These are phyloP conservation scores for Amphibalanus amphitrite DNA, from an alignment of 1,140 invertebrate species.

Conservation along the genomic window DNA sequence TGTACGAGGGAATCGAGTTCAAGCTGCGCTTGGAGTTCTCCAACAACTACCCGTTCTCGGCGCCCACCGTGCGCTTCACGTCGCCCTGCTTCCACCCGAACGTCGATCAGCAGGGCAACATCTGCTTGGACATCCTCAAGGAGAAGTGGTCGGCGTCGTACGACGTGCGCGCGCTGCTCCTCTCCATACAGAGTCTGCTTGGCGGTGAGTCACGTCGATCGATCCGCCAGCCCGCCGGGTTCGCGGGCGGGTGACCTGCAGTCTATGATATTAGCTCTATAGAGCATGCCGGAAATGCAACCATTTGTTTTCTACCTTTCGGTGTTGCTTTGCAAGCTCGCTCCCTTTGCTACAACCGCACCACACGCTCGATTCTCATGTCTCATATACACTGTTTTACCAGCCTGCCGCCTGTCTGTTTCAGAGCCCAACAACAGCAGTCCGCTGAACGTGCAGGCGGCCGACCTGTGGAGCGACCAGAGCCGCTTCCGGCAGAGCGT, in stretches of 20 bases:
- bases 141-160: conserved; percentile 95
- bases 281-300: too few species aligned
- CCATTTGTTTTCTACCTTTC: too few species aligned
- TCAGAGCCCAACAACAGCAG: conserved; percentile 90
- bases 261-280: too few species aligned
- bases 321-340: too few species aligned
- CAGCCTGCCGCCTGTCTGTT: too few species aligned
- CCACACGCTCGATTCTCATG: too few species aligned
- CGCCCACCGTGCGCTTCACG: conserved; percentile 76
- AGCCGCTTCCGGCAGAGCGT: conserved; percentile 62
- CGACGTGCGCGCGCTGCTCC: conserved; percentile 79
- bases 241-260: too few species aligned
- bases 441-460: conserved; percentile 76
- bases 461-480: conserved; percentile 76
- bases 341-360: too few species aligned
- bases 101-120: conserved; percentile 68
- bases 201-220: too few species aligned
- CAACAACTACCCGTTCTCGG: conserved; percentile 81
- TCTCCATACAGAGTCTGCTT: conserved; percentile 86
- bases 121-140: conserved; percentile 92
- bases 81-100: conserved; percentile 94
- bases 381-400: too few species aligned
- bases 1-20: conserved; percentile 73
- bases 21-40: conserved; percentile 81
- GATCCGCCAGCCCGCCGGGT: too few species aligned